Conservation (phyloP, 1,140 invertebrate species). For the Ceratina calcarata region DNA sequence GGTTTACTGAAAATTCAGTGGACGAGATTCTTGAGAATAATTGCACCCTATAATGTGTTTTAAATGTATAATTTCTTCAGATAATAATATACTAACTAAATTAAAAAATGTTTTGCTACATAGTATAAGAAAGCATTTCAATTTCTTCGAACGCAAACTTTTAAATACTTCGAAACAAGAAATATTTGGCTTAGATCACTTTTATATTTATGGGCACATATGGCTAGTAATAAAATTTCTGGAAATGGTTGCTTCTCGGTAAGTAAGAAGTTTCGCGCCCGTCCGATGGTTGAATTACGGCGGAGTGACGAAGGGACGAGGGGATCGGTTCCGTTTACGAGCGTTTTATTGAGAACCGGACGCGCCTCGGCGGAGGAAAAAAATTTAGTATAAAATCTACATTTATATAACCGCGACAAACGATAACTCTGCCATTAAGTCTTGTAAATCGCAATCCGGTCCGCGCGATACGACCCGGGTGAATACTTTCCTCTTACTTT, state of each 20-base stretch:
- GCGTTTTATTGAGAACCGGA: constrained; percentile 33
- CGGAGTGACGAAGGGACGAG: neutral
- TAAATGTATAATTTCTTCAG: too few species aligned
- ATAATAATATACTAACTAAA: too few species aligned
- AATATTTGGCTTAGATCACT: too few species aligned
- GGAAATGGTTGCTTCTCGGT: neutral
- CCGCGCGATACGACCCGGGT: constrained; percentile 33
- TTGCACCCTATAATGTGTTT: too few species aligned
- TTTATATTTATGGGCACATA: too few species aligned
- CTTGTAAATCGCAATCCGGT: constrained; percentile 42
- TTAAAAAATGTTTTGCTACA: too few species aligned
- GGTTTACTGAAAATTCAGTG: too few species aligned
- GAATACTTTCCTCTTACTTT: constrained; percentile 23
- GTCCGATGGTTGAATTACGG: neutral
- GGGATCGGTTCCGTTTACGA: constrained; percentile 24
- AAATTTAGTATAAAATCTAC: constrained; percentile 39
- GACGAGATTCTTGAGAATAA: too few species aligned
- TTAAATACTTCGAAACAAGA: too few species aligned
- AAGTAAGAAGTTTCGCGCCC: constrained; percentile 31
- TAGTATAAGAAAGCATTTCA: too few species aligned
- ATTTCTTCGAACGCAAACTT: too few species aligned
- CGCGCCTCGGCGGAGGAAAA: neutral
- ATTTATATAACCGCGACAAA: constrained; percentile 35
- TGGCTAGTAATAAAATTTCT: neutral
- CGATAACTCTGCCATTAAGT: constrained; percentile 50